phyloP scores from a whole-genome alignment of 2,797 vertebrate genomes.

The Echiichthys vipera region DNA sequence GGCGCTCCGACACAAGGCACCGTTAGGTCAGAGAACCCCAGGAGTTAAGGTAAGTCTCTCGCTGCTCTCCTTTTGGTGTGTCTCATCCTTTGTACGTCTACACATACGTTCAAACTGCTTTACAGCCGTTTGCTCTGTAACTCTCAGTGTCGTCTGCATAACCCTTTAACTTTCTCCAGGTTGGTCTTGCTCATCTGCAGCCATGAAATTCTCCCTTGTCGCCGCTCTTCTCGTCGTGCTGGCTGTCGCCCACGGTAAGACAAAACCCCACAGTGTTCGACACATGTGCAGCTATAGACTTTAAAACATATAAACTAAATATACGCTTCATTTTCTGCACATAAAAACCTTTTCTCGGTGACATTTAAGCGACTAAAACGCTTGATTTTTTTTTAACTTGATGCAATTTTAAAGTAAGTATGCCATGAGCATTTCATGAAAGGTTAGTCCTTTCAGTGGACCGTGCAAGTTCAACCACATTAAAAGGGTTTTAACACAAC shows the following conservation, averaged over 20 bases:
- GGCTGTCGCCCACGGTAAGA: constrained; percentile 71
- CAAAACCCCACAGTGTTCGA: not conserved
- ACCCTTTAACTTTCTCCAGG: constrained; percentile 25
- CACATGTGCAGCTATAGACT: not conserved
- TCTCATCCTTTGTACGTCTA: not conserved
- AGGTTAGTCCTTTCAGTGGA: not conserved
- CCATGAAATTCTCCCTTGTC: constrained; percentile 77
- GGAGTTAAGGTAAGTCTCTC: constrained; percentile 60
- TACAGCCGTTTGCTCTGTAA: not conserved
- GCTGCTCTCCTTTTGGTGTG: not conserved
- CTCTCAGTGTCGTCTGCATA: not conserved
- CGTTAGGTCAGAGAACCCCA: constrained; percentile 48
- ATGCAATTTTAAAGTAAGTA: not conserved
- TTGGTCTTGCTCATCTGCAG: constrained; percentile 44
- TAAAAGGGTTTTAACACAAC: not conserved
- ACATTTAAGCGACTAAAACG: not conserved
- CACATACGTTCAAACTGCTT: not conserved
- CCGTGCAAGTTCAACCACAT: not conserved
- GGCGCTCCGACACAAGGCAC: constrained; percentile 27
- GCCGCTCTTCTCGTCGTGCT: constrained; percentile 63
- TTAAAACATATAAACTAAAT: not conserved
- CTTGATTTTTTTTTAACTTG: not conserved
- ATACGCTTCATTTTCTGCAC: not conserved
- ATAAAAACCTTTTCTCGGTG: not conserved
- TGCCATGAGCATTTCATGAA: not conserved